phyloP scores from a whole-genome alignment of 2,113 vertebrate genomes.

The Zingel zingel region DNA sequence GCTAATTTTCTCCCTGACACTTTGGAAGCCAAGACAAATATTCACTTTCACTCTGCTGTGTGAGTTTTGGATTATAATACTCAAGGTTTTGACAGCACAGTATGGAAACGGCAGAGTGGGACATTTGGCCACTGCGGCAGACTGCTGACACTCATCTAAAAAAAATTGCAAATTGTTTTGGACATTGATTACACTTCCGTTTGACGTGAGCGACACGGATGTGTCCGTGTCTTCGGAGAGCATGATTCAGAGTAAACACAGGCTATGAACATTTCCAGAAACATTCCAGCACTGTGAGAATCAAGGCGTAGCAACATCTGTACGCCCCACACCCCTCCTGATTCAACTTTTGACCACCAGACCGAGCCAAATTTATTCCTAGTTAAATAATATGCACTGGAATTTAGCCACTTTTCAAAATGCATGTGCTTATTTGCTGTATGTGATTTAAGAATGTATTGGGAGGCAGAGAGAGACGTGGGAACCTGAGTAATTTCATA shows the following conservation, averaged over 20 bases:
- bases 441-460: background rate
- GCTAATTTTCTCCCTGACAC: conserved; percentile 75
- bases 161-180: conserved; percentile 22
- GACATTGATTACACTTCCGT: conserved; percentile 34
- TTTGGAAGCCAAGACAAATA: conserved; percentile 78
- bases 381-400: background rate
- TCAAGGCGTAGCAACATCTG: conserved; percentile 46
- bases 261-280: conserved; percentile 32
- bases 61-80: conserved; percentile 62
- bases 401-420: conserved; percentile 14
- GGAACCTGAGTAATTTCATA: background rate
- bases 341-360: conserved; percentile 41
- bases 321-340: background rate
- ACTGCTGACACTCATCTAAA: conserved; percentile 21
- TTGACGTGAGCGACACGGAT: conserved; percentile 33
- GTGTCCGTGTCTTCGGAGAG: conserved; percentile 7
- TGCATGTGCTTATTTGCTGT: background rate
- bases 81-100: conserved; percentile 40
- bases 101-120: conserved; percentile 60
- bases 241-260: conserved; percentile 30
- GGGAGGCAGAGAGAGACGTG: background rate
- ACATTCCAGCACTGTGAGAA: conserved; percentile 43
- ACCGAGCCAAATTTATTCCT: background rate
- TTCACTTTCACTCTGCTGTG: conserved; percentile 61
- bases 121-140: conserved; percentile 30